phyloP scores from a whole-genome alignment of 2,888 invertebrate genomes.

The Adelognathus sp. region DNA sequence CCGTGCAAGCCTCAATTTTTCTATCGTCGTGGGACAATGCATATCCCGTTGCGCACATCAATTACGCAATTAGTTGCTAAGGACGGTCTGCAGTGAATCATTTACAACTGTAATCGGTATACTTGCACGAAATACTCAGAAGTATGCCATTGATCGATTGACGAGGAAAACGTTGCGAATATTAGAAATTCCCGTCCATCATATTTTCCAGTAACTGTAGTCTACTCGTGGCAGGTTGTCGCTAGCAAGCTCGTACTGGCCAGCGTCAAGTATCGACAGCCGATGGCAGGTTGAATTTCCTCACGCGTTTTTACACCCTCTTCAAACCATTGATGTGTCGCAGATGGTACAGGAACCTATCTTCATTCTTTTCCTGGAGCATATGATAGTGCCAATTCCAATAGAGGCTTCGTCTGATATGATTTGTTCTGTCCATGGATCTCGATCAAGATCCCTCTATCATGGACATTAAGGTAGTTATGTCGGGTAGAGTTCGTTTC shows the following conservation, averaged over 20 bases:
- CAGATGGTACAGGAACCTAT: conserved; percentile 1
- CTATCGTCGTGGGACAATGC: conserved; percentile 12
- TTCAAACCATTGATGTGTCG: conserved; percentile 25
- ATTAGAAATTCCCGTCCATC: conserved; percentile 21
- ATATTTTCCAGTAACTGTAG: conserved; percentile 34
- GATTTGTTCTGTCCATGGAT: background rate
- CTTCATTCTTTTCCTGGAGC: background rate
- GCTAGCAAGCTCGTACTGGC: conserved; percentile 15
- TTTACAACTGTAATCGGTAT: background rate
- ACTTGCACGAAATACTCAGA: too few relatives aligned
- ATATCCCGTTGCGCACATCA: background rate
- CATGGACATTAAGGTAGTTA: background rate
- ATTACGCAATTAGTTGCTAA: conserved; percentile 24
- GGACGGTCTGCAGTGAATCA: background rate
- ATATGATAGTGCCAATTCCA: conserved; percentile 1
- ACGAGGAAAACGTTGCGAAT: background rate
- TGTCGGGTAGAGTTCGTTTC: too few relatives aligned
- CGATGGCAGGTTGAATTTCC: conserved; percentile 59
- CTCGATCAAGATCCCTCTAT: background rate
- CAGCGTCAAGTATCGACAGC: conserved; percentile 53
- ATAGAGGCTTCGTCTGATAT: background rate
- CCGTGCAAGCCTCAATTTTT: conserved; percentile 16
- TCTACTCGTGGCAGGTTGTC: conserved; percentile 24
- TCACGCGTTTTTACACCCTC: conserved; percentile 42
- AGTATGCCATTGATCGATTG: background rate